Evolutionary conservation across 2,113 vertebrate genomes (phyloP), one percentile per base, ranked within the genome.

Genomic region (Solenodon paradoxus): DNA sequence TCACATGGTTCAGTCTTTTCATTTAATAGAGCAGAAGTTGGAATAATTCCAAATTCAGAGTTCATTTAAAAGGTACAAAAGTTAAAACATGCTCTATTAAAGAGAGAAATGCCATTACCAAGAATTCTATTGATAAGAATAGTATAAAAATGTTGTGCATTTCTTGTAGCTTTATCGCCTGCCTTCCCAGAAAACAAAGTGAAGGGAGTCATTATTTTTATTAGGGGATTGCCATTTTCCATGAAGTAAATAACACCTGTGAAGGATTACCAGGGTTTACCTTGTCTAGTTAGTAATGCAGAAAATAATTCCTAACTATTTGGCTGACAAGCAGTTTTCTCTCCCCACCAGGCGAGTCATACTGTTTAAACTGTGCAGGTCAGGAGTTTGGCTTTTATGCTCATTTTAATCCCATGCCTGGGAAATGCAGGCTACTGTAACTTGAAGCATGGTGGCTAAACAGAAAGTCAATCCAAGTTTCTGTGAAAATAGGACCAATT

Each of bases 341-440:
- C 53, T 82, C 84, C 82, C 49, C 19, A 68, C 11, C 35, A 40
- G 82, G 51, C 32, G 94, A 53, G 22, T 77, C 51, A 45, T 10
- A 15, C n/a, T 42, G 74, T 47, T n/a, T 90, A 59, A 94, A 59
- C 92, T 96, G 81, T 96, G 92, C 88, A 97, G 96, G 53, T 88
- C 66, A 96, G 40, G 47, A 80, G 47, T 59, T 79, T 84, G 66
- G 40, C 77, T 80, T 68, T 72, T n/a, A 53, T 9, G 19, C 9
- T 94, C 53, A 72, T 90, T 97, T 88, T 88, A 95, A 97, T 90
- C 61, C 68, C 59, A 19, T 53, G 40, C 40, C 55, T 92, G n/a
- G 20, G 51, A 86, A 90, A 92, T 63, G 26, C 30, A 89, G 66
- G 68, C 26, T 7, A 13, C 5, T 81, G 11, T 81, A 69, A 92